Base-by-base conservation (phyloP, 1,140 invertebrate genomes). In the Panagrolaimus sp. region DNA sequence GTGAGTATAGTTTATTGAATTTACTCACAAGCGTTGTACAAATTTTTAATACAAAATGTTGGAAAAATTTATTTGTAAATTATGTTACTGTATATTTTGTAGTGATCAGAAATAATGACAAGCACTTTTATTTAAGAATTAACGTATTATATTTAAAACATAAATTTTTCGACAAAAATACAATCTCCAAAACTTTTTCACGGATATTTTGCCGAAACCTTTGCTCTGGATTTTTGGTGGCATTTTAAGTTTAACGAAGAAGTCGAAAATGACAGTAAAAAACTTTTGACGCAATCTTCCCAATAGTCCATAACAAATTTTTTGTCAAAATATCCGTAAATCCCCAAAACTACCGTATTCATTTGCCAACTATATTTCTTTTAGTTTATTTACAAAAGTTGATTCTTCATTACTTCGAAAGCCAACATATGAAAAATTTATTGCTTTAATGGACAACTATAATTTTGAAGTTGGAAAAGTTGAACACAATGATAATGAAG, bases 381-480 rank as follows among this genome's bases (percentile, higher is more conserved):
- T 44, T 15, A 77, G 71, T 44, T 38, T 75, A 26, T 76, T 77
- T 45, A 55, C 26, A 32, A 43, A 28, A 21, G 69, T 78, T 10
- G 76, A 76, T 38, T 17, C 45, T 17, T 78, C 76, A 12, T 43
- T 76, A 46, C 52, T 76, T 26, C 43, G 63, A 28, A 43, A 55
- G 15, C 52, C 72, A n/a, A 71, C 72, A 5, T 77, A 74, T 62
- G 62, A 68, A 58, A 46, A 26, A 32, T 73, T 76, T 14, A 15
- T 67, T 38, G 68, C 14, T 12, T 47, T 76, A 8, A 45, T 55
- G 52, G 75, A 76, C 46, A 76, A 76, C 26, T 76, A 76, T 44
- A 44, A 68, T 14, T 21, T 46, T 17, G 47, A 72, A 28, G 71
- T 67, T 0, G 75, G 75, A 26, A 24, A 58, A 14, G 32, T 65